Conservation (phyloP, 2,888 invertebrate genomes). For the Diplolepis rosae region DNA sequence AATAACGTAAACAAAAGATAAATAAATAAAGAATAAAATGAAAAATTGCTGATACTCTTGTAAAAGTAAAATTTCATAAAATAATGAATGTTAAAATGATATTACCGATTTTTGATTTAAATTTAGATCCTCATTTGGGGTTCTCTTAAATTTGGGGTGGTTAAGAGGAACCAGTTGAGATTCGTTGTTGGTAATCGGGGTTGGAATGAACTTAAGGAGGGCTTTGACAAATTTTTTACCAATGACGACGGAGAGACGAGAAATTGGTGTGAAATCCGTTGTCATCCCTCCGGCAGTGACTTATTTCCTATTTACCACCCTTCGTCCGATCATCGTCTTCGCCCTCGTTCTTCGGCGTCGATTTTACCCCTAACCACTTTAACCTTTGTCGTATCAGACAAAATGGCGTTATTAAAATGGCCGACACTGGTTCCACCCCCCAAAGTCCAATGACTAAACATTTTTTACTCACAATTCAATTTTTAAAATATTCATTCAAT, state of each 20-base stretch:
- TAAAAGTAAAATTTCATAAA: no score
- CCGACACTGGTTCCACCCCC: conserved; percentile 13
- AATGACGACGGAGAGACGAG: conserved; percentile 67
- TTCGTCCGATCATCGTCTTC: conserved; percentile 49
- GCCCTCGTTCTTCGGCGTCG: conserved; percentile 34
- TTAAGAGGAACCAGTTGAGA: conserved; percentile 15
- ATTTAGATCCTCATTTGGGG: background rate
- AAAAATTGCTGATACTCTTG: no score
- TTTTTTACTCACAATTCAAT: background rate
- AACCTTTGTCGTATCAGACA: conserved; percentile 60
- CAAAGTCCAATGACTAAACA: background rate
- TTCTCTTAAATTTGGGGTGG: conserved; percentile 6
- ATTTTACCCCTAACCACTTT: conserved; percentile 46
- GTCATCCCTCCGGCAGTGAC: conserved; percentile 69
- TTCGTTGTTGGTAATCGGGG: conserved; percentile 32
- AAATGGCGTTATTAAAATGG: conserved; percentile 65
- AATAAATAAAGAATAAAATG: no score
- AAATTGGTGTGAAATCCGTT: conserved; percentile 72
- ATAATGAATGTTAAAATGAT: no score
- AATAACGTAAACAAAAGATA: no score
- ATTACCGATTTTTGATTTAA: conserved; percentile 1
- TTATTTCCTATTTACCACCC: conserved; percentile 72
- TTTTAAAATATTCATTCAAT: background rate
- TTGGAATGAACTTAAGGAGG: conserved; percentile 45
- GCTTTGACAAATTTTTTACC: conserved; percentile 72